phyloP scores from a whole-genome alignment of 2,113 vertebrate species.

The Melanostigma gelatinosum region DNA sequence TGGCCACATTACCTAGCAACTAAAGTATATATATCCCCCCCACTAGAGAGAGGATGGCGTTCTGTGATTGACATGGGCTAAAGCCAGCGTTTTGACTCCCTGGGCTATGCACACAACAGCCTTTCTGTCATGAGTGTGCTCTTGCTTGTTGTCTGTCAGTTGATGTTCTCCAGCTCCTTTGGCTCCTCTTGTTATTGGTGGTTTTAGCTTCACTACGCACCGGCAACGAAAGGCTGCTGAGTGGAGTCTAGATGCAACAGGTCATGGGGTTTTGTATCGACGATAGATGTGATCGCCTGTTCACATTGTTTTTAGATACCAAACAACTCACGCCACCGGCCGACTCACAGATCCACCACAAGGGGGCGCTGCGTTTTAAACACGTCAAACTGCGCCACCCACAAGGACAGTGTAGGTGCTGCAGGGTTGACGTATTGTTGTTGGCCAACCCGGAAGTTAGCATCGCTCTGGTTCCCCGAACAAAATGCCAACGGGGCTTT shows the following conservation, averaged over 20 bases:
- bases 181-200: slow-evolving; percentile 41
- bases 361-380: neutral
- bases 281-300: neutral
- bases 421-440: neutral
- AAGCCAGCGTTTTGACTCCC: slow-evolving; percentile 48
- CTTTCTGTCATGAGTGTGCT: slow-evolving; percentile 43
- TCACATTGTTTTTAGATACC: neutral
- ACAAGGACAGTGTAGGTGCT: neutral
- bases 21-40: slow-evolving; percentile 23
- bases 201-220: slow-evolving; percentile 29
- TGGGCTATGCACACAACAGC: slow-evolving; percentile 47
- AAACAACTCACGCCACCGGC: neutral
- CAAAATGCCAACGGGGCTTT: too few relatives aligned
- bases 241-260: neutral
- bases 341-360: neutral
- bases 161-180: slow-evolving; percentile 60
- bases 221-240: neutral
- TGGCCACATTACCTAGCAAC: slow-evolving; percentile 69
- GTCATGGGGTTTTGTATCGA: slow-evolving; percentile 5
- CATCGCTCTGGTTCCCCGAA: neutral
- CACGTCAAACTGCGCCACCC: neutral
- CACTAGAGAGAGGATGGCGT: slow-evolving; percentile 30
- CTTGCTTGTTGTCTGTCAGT: slow-evolving; percentile 43
- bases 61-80: slow-evolving; percentile 56
- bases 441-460: neutral